Evolutionary conservation across 2,888 invertebrate species (phyloP).

Genomic region (Micropterix aruncella): DNA sequence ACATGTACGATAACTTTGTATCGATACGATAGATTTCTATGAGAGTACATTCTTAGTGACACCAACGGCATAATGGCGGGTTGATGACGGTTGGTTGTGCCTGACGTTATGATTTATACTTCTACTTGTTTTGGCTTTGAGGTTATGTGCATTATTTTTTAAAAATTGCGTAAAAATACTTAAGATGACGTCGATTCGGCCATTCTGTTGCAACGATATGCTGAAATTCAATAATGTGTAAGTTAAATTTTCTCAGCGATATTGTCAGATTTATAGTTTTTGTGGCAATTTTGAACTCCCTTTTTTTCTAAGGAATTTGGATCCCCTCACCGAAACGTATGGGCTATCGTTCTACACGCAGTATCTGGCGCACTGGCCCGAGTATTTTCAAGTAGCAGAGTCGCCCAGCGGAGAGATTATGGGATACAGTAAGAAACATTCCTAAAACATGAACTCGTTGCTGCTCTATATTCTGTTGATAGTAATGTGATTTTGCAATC

Average conservation of each 20-base stretch:
- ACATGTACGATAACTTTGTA: too few species aligned
- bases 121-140: too few species aligned
- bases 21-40: too few species aligned
- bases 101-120: too few species aligned
- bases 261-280: background rate
- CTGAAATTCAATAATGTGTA: conserved; percentile 92
- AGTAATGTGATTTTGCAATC: conserved; percentile 1
- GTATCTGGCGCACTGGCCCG: conserved; percentile 96
- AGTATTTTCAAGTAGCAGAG: conserved; percentile 96
- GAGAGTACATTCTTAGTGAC: too few species aligned
- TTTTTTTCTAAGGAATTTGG: conserved; percentile 67
- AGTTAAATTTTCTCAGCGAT: conserved; percentile 20
- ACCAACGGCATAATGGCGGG: too few species aligned
- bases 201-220: conserved; percentile 89
- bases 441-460: background rate
- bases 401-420: conserved; percentile 93
- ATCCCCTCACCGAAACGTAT: conserved; percentile 95
- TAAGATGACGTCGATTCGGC: conserved; percentile 81
- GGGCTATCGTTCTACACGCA: conserved; percentile 93
- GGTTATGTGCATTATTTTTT: too few species aligned
- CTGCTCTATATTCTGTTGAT: background rate
- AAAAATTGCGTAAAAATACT: too few species aligned
- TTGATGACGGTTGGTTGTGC: too few species aligned
- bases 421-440: conserved; percentile 96
- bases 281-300: too few species aligned